These are phyloP conservation scores for Halocynthia roretzi DNA, from an alignment of 23 tunicate genomes.

Conservation along the genomic window DNA sequence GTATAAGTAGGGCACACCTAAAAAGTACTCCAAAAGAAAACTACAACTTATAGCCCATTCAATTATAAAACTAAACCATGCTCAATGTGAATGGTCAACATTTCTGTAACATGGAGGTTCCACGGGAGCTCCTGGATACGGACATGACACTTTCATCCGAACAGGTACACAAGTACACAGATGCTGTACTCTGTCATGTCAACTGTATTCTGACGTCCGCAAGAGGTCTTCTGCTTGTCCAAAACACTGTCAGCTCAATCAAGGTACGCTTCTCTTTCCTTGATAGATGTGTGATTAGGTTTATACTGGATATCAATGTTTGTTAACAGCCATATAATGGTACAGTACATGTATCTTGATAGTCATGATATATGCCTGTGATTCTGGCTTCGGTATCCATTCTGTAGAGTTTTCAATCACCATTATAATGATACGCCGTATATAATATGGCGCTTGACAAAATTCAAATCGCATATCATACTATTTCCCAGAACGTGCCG, in stretches of 20 bases:
- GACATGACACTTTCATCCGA: slow-evolving; percentile 57
- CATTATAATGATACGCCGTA: too few species aligned
- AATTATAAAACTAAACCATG: background rate
- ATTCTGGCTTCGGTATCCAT: too few species aligned
- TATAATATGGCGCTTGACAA: too few species aligned
- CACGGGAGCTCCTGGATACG: slow-evolving; percentile 49
- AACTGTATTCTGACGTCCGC: slow-evolving; percentile 38
- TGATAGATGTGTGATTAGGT: too few species aligned
- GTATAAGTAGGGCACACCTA: background rate
- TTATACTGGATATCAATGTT: too few species aligned
- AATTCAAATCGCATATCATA: too few species aligned
- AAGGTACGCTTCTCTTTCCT: slow-evolving; percentile 28
- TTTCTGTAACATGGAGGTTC: background rate
- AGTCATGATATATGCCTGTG: too few species aligned
- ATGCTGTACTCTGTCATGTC: slow-evolving; percentile 19
- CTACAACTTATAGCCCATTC: background rate
- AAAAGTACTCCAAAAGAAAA: background rate
- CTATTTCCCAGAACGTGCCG: too few species aligned
- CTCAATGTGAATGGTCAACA: too few species aligned
- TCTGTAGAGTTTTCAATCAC: too few species aligned
- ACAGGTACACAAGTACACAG: slow-evolving; percentile 51
- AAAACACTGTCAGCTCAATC: slow-evolving; percentile 59
- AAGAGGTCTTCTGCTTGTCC: slow-evolving; percentile 63
- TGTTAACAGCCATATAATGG: too few species aligned
- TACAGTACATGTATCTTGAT: too few species aligned